phyloP scores from a whole-genome alignment of 2,797 vertebrate species.

The Periparus ater region DNA sequence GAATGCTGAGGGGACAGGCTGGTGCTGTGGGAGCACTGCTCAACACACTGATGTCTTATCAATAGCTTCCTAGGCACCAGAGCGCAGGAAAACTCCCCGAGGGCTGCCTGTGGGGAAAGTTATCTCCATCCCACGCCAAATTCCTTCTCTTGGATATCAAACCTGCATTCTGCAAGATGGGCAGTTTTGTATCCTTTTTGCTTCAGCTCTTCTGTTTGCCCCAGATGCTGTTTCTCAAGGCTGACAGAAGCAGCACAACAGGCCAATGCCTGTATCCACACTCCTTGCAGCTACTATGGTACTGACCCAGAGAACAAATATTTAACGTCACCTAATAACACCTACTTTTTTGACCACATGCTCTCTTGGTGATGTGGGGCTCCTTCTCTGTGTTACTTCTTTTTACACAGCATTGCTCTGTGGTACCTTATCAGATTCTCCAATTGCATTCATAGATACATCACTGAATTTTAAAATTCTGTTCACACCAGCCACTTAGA shows the following conservation, averaged over 20 bases:
- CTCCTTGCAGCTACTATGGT: background rate
- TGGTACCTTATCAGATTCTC: background rate
- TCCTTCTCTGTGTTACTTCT: background rate
- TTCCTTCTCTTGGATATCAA: background rate
- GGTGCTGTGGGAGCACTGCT: background rate
- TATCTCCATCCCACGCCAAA: background rate
- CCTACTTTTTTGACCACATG: background rate
- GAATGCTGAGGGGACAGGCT: background rate
- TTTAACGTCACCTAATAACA: background rate
- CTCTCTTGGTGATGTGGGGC: background rate
- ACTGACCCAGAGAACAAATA: background rate
- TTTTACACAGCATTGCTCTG: background rate
- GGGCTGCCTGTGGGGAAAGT: background rate
- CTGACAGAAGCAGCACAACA: background rate
- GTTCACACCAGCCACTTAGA: background rate
- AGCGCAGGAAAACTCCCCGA: background rate
- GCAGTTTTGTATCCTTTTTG: background rate
- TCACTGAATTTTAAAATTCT: background rate
- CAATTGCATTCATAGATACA: background rate
- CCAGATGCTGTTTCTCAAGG: background rate
- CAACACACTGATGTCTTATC: background rate
- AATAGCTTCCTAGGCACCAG: background rate
- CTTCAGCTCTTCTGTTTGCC: background rate
- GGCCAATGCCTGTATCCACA: background rate
- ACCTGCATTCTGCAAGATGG: background rate